phyloP scores from a whole-genome alignment of 2,113 vertebrate genomes.

The Heliornis fulica region DNA sequence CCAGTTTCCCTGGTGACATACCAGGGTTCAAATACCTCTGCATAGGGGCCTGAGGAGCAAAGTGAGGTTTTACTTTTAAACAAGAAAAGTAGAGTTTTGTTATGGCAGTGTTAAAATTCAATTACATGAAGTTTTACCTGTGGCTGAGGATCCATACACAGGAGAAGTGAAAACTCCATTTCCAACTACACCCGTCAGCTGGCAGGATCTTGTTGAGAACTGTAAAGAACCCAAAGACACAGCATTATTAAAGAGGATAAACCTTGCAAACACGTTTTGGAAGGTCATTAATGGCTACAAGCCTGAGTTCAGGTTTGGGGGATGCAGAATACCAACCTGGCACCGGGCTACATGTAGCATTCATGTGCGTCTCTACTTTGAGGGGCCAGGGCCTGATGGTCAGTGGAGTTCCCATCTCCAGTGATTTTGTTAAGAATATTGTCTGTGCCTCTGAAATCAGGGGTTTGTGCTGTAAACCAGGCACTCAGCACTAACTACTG shows the following conservation, averaged over 20 bases:
- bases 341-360: not conserved
- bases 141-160: not conserved
- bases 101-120: not conserved
- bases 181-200: not conserved
- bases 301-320: not conserved
- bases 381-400: not conserved
- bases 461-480: not conserved
- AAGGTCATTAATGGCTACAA: not conserved
- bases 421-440: not conserved
- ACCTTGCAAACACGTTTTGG: not conserved
- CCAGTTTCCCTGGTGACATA: not conserved
- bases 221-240: not conserved
- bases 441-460: not conserved
- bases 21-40: not conserved
- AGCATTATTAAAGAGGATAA: not conserved
- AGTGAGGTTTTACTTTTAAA: not conserved
- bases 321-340: not conserved
- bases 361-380: fast-evolving
- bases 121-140: not conserved
- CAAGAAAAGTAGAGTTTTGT: not conserved
- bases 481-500: not conserved
- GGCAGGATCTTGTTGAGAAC: not conserved
- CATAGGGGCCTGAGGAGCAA: not conserved
- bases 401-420: not conserved
- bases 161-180: not conserved